phyloP scores from a whole-genome alignment of 2,888 invertebrate genomes.

The Microctonus brassicae region DNA sequence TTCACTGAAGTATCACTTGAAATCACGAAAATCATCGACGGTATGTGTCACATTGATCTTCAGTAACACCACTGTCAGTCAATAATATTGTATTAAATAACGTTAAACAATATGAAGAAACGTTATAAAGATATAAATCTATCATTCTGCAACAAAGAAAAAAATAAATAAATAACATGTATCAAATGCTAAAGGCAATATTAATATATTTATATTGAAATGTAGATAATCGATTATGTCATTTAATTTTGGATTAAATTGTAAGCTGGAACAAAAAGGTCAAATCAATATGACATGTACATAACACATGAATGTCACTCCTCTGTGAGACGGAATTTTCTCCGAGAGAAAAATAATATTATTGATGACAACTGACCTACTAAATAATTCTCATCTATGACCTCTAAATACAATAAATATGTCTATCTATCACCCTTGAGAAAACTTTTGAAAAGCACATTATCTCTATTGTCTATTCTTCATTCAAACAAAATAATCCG shows the following conservation, averaged over 20 bases:
- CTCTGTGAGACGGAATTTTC: not conserved
- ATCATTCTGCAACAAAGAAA: constrained; percentile 15
- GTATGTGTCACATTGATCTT: not conserved
- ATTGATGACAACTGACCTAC: not conserved
- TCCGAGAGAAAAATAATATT: not conserved
- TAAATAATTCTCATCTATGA: not conserved
- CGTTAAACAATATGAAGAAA: not conserved
- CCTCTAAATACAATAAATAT: not conserved
- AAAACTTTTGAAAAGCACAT: too few species aligned
- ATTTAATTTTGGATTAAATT: not conserved
- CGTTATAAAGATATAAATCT: not conserved
- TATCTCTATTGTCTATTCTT: not conserved
- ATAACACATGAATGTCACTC: not conserved
- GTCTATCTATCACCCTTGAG: too few species aligned
- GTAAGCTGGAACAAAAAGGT: constrained; percentile 4
- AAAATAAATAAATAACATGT: not conserved
- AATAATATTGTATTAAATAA: not conserved
- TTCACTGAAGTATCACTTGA: constrained; percentile 46
- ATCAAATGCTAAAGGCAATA: not conserved
- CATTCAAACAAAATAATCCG: not conserved
- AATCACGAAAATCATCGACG: constrained; percentile 50
- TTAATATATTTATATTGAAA: not conserved
- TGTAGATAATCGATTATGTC: not conserved
- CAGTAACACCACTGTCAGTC: not conserved
- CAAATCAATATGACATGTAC: constrained; percentile 17